These are phyloP conservation scores for Altica lythri DNA, from an alignment of 2,888 invertebrate genomes.

Conservation along the genomic window DNA sequence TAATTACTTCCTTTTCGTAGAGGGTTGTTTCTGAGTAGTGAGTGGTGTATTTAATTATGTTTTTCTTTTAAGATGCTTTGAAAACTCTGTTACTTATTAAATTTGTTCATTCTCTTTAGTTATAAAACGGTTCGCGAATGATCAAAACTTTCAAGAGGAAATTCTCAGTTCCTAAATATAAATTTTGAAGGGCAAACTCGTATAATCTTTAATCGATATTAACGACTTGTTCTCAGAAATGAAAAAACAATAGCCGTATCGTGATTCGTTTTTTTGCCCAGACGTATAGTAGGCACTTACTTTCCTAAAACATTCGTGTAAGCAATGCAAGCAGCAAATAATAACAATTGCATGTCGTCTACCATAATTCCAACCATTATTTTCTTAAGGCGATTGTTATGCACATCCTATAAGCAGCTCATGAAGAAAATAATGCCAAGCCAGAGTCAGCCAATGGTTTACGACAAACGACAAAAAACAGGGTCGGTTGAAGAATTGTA, in stretches of 20 bases:
- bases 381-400: conserved; percentile 34
- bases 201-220: not conserved
- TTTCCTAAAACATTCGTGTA: conserved; percentile 33
- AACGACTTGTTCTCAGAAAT: conserved; percentile 9
- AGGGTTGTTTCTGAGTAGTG: too few species aligned
- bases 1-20: too few species aligned
- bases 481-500: too few species aligned
- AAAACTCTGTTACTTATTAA: too few species aligned
- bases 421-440: conserved; percentile 15
- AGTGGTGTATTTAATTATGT: too few species aligned
- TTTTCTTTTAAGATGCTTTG: too few species aligned
- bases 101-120: too few species aligned
- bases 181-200: not conserved
- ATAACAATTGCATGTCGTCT: conserved; percentile 36
- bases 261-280: conserved; percentile 23
- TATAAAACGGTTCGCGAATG: too few species aligned
- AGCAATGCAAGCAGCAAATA: conserved; percentile 31
- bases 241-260: conserved; percentile 14
- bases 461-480: conserved; percentile 24
- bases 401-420: conserved; percentile 33
- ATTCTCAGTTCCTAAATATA: too few species aligned
- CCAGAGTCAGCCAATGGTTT: conserved; percentile 23
- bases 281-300: conserved; percentile 29
- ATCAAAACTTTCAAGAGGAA: too few species aligned
- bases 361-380: conserved; percentile 35